phyloP scores from a whole-genome alignment of 1,140 invertebrate genomes.

The fruit fly (Drosophila melanogaster) region Release_6_plus_ISO1_MT NT_033777.3:27403001-27403500 shows the following conservation, averaged over 20 bases:
- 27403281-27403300: slow-evolving; percentile 52
- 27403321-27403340: neutral
- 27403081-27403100: slow-evolving; percentile 22
- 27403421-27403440: slow-evolving; percentile 67
- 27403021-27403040: slow-evolving; percentile 55
- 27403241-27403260: slow-evolving; percentile 41
- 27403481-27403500: neutral
- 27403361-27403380: slow-evolving; percentile 7
- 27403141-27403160: slow-evolving; percentile 45
- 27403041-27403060: slow-evolving; percentile 68
- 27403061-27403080: slow-evolving; percentile 25
- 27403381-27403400: slow-evolving; percentile 71
- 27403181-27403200: slow-evolving; percentile 14
- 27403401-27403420: slow-evolving; percentile 60
- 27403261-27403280: slow-evolving; percentile 38
- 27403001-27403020: slow-evolving; percentile 64
- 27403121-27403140: slow-evolving; percentile 9
- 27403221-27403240: slow-evolving; percentile 29
- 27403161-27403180: slow-evolving; percentile 52
- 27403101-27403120: slow-evolving; percentile 21
- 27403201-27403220: slow-evolving; percentile 19
- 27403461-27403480: slow-evolving; percentile 36
- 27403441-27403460: slow-evolving; percentile 74
- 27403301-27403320: slow-evolving; percentile 29
- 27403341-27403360: neutral